These are phyloP conservation scores for Silurus asotus DNA, from an alignment of 2,113 vertebrate species.

Conservation along the genomic window DNA sequence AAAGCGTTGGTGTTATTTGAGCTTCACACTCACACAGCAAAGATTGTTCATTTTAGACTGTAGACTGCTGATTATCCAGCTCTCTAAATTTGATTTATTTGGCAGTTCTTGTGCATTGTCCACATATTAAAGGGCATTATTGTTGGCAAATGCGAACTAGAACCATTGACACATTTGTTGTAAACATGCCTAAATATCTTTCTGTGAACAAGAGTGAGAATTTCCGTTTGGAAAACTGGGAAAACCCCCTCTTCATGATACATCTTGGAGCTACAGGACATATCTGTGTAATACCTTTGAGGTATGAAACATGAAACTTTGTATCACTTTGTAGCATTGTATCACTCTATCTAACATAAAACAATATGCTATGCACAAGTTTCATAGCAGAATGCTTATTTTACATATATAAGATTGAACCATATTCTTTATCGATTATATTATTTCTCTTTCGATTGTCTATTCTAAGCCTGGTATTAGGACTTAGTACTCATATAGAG, in stretches of 20 bases:
- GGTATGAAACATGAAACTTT: background rate
- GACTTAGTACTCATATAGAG: background rate
- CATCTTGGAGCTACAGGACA: background rate
- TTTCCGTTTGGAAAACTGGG: background rate
- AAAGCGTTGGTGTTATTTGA: background rate
- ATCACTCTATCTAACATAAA: background rate
- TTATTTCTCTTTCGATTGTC: no score
- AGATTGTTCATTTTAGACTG: background rate
- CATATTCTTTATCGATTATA: background rate
- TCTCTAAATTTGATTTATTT: background rate
- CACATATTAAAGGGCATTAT: background rate
- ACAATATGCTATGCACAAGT: background rate
- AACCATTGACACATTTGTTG: conserved; percentile 1
- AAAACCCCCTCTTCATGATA: background rate
- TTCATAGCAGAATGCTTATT: background rate
- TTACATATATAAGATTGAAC: background rate
- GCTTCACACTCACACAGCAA: background rate
- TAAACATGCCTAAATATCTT: background rate
- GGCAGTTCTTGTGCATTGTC: background rate
- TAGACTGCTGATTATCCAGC: background rate
- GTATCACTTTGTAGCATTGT: background rate
- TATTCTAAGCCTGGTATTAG: background rate
- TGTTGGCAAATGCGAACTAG: background rate
- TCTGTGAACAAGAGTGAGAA: background rate
- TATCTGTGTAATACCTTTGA: background rate